Percentiles rank a stretch among this genome's conserved stretches.
These are phyloP conservation scores for Rhodeus uyekii DNA, from an alignment of 2,797 vertebrate genomes.

Conservation along the genomic window DNA sequence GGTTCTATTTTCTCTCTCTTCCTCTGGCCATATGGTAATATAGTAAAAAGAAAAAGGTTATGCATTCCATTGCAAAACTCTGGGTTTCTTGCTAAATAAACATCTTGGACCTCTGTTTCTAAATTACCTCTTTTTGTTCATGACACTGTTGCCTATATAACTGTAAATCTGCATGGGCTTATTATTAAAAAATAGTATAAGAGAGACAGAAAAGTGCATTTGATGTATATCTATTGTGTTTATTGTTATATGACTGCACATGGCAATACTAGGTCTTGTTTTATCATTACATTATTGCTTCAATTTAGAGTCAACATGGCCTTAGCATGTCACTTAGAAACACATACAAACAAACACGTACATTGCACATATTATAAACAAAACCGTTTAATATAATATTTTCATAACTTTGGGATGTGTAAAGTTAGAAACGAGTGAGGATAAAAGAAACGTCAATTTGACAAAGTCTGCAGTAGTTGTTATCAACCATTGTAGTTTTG, in stretches of 20 bases:
- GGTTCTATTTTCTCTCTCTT: conserved; percentile 23
- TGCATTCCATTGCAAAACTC: conserved; percentile 65
- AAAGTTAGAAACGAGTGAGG: not conserved
- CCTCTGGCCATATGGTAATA: conserved; percentile 32
- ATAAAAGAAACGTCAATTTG: not conserved
- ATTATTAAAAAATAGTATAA: conserved; percentile 21
- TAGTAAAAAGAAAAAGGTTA: conserved; percentile 52
- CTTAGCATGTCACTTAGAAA: not conserved
- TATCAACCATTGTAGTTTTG: not conserved
- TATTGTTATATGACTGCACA: not conserved
- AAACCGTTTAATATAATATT: not conserved
- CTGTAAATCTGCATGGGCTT: conserved; percentile 37
- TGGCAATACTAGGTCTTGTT: not conserved
- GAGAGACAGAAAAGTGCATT: conserved; percentile 21
- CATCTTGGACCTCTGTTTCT: conserved; percentile 64
- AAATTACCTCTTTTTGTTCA: conserved; percentile 44
- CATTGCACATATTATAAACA: not conserved
- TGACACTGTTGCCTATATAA: not conserved
- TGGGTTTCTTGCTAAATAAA: conserved; percentile 65
- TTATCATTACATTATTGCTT: not conserved
- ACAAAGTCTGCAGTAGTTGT: not conserved
- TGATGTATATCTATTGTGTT: conserved; percentile 10
- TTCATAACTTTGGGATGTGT: not conserved
- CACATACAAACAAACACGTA: not conserved
- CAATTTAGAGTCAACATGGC: not conserved